A percentile compares a stretch with the other conserved stretches of the same genome.
phyloP scores from a whole-genome alignment of 2,888 invertebrate species.

The Leucania comma region DNA sequence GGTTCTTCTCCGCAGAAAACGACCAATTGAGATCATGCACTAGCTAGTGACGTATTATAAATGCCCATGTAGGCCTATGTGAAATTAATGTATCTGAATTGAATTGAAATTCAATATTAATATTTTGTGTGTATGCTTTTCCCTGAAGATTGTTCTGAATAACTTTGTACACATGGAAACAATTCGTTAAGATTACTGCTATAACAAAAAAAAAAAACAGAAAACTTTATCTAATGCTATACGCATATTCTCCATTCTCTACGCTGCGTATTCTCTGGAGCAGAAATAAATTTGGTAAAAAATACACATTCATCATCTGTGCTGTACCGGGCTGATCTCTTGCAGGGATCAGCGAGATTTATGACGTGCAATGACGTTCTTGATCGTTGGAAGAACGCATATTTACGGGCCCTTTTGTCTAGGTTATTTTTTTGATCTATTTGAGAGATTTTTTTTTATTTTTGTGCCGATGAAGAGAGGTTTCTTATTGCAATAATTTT shows the following conservation, averaged over 20 bases:
- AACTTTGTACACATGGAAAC: constrained; percentile 10
- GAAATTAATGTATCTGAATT: no score
- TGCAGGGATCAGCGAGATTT: constrained; percentile 83
- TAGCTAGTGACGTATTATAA: no score
- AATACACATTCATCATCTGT: constrained; percentile 85
- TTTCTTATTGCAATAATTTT: not conserved
- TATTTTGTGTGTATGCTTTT: not conserved
- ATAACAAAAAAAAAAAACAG: constrained; percentile 3
- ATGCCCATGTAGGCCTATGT: no score
- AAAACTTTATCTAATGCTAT: constrained; percentile 18
- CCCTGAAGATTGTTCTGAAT: not conserved
- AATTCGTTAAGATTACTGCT: constrained; percentile 37
- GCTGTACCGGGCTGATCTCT: constrained; percentile 78
- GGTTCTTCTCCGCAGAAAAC: no score
- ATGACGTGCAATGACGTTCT: constrained; percentile 75
- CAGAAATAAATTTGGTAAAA: constrained; percentile 78
- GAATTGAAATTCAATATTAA: not conserved
- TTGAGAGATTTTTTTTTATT: constrained; percentile 14
- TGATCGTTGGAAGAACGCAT: constrained; percentile 63
- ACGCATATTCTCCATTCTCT: constrained; percentile 27
- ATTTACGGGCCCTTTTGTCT: constrained; percentile 52
- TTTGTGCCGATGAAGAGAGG: not conserved
- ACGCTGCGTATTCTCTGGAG: constrained; percentile 62
- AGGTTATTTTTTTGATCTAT: constrained; percentile 14
- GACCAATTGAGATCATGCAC: no score